phyloP scores from a whole-genome alignment of 2,797 vertebrate genomes.

The Ambastaia sidthimunki region DNA sequence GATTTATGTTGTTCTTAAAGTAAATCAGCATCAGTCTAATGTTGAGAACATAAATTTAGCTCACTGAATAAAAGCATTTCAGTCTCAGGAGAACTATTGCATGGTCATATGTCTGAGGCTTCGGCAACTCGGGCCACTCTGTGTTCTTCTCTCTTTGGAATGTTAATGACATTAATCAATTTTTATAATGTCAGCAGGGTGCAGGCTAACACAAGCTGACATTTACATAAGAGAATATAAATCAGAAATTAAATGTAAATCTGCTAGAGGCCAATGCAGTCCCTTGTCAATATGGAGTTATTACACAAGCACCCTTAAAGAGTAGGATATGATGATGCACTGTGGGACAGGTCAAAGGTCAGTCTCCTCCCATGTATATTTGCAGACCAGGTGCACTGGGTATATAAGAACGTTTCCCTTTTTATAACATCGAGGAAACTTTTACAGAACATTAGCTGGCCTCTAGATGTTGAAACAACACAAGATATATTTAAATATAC shows the following conservation, averaged over 20 bases:
- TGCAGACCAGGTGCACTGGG: background rate
- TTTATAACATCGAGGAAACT: too few relatives aligned
- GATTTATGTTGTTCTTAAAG: slow-evolving; percentile 36
- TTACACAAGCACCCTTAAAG: slow-evolving; percentile 51
- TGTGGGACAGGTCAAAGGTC: slow-evolving; percentile 47
- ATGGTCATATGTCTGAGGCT: slow-evolving; percentile 6
- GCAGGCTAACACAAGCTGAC: slow-evolving; percentile 74
- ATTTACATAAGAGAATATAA: slow-evolving; percentile 84
- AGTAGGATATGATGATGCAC: slow-evolving; percentile 45
- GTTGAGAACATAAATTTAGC: slow-evolving; percentile 27
- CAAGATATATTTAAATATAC: too few relatives aligned
- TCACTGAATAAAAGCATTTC: slow-evolving; percentile 26
- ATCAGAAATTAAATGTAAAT: slow-evolving; percentile 75
- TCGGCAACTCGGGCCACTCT: slow-evolving; percentile 17
- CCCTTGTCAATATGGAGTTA: slow-evolving; percentile 69
- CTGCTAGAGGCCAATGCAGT: slow-evolving; percentile 70
- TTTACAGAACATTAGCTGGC: too few relatives aligned
- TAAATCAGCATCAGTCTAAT: slow-evolving; percentile 30
- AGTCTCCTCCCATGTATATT: slow-evolving; percentile 9
- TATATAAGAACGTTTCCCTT: too few relatives aligned
- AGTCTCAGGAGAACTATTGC: slow-evolving; percentile 20
- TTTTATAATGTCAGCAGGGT: slow-evolving; percentile 79
- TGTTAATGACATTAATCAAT: slow-evolving; percentile 79
- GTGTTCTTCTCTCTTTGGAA: slow-evolving; percentile 56
- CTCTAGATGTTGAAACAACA: too few relatives aligned